phyloP scores from a whole-genome alignment of 2,888 invertebrate genomes.

The Masnerella sp. region DNA sequence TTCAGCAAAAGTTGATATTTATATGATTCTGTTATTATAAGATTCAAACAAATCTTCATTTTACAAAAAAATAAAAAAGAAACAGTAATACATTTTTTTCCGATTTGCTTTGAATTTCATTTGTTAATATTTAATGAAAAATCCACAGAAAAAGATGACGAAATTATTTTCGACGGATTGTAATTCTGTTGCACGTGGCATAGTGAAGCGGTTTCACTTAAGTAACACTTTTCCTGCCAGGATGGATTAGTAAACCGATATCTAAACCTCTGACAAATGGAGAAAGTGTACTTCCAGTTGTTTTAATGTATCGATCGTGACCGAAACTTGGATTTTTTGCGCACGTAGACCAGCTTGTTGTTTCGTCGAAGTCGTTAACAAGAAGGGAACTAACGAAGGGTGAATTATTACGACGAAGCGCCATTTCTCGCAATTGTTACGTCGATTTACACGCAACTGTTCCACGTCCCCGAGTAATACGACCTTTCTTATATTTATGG shows the following conservation, averaged over 20 bases:
- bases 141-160: too few relatives aligned
- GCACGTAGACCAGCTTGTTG: slow-evolving; percentile 41
- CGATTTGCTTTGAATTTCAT: too few relatives aligned
- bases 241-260: slow-evolving; percentile 32
- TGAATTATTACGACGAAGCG: slow-evolving; percentile 54
- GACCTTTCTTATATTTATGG: slow-evolving; percentile 36
- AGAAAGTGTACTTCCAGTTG: slow-evolving; percentile 48
- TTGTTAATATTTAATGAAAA: too few relatives aligned
- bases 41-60: too few relatives aligned
- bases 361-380: slow-evolving; percentile 57
- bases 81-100: too few relatives aligned
- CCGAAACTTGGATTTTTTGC: slow-evolving; percentile 47
- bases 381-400: slow-evolving; percentile 55
- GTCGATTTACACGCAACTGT: slow-evolving; percentile 52
- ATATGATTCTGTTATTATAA: too few relatives aligned
- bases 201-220: too few relatives aligned
- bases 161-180: too few relatives aligned
- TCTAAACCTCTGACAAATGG: slow-evolving; percentile 41
- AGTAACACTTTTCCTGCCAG: slow-evolving; percentile 40
- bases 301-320: slow-evolving; percentile 54
- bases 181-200: too few relatives aligned
- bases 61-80: too few relatives aligned
- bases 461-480: slow-evolving; percentile 32
- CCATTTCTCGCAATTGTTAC: slow-evolving; percentile 50
- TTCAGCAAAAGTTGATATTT: too few relatives aligned